Evolutionary conservation across 2,113 vertebrate species (phyloP), one percentile per base, ranked within the genome.

Genomic region (Orientallactaga bullata): DNA sequence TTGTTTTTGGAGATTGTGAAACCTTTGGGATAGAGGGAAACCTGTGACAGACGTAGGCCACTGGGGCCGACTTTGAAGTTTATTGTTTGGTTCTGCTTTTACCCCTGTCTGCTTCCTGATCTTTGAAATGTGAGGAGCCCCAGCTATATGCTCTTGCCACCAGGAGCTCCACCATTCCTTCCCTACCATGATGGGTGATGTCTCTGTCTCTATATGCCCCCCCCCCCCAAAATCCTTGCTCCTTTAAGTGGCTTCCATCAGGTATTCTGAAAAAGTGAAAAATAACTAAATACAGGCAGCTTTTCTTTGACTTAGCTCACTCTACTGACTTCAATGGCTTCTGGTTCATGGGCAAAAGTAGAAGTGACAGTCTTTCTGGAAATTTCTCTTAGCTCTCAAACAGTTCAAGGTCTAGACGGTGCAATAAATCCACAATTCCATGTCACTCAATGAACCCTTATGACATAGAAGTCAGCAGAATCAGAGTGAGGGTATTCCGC

Each of bases 391-490:
- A 90, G 51, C 4, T 85, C 21, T 3, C 20, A 42, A 15, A 32
- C 51, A 82, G 39, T 16, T 42, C 10, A 68, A 84, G 81, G 47
- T 37, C 21, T 61, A 55, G 37, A 89, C 37, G 17, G 28, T 92
- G 58, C 24, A 73, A 73, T 85, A 85, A 79, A 79, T 73, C 20
- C 28, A 35, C 55, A 66, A 39, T 84, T 95, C 28, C 26, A 37
- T 47, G 42, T 69, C 28, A 69, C 32, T 65, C 20, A 66, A 18
- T 83, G 74, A 94, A 73, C 7, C 32, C 23, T 81, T 42, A 37
- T 68, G 76, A 72, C n/a, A 23, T 5, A 93, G 61, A 94, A 91
- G 24, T 77, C 24, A 86, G 51, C 42, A 92, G 28, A 93, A 26
- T 86, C 71, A 47, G 72, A 37, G 21, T 85, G n/a, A 65, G 30